Evolutionary conservation across 1,140 invertebrate genomes (phyloP), one percentile per base, ranked within the genome.

Genomic region (Heliconius hewitsoni): DNA sequence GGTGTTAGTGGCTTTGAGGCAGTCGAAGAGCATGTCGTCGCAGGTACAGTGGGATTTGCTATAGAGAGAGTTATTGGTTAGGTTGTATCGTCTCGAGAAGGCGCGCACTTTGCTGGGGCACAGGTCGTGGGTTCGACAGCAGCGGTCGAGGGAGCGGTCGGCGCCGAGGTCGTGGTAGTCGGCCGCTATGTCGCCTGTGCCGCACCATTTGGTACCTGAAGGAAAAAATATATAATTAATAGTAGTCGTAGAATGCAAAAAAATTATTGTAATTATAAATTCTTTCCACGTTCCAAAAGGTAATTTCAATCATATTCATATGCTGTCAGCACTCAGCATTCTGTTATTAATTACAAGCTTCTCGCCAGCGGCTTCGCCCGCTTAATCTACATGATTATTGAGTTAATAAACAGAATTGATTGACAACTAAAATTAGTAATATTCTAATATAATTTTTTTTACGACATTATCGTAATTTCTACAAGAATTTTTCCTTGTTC

Each of bases 31-130:
- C 85, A 96, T 96, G 77, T 97, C 96, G 87, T 99, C 98, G 90
- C 98, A 99, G 19, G 95, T 95, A 89, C 98, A 99, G 88, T 98
- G 98, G 66, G 96, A 98, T 96, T 98, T 98, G 82, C 97, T 98
- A 90, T 98, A 98, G 57, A 98, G 92, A 1, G 97, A 97, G 86
- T 97, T 96, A 91, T 98, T 98, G 8, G 96, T 97, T 42, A 98
- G 91, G 86, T 98, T 97, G 91, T 98, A 98, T 80, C 97, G 96
- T 23, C 95, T 93, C 72, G 96, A 95, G 87, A 97, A 96, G 8
- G 97, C 96, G 82, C 96, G 95, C 23, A 99, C 96, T 84, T 89
- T 98, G 95, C 95, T 97, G 95, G 95, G 95, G 80, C 95, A 96
- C 50, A 98, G 95, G 94, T 98, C 98, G 90, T 98, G 98, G 4